Evolutionary conservation across 2,888 invertebrate species (phyloP), one percentile per base, ranked within the genome.

Genomic region (Dynastes hyllus): DNA sequence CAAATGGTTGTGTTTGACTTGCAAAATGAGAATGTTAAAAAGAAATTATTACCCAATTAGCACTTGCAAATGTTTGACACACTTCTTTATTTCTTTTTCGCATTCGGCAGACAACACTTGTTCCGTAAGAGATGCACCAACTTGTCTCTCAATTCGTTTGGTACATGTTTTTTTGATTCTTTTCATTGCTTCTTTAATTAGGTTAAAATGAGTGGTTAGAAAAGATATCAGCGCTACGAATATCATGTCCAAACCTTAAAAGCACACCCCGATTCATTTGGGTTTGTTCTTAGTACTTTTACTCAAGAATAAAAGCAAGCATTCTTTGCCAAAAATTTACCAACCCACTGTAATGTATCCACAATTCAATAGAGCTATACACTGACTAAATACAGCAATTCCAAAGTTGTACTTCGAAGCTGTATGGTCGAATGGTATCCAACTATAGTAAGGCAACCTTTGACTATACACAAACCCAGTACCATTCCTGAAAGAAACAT

Each of bases 331-430:
- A 0, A 50, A 67, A 50, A 50, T 27, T 61, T 70, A 71, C 79
- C 22, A 81, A 80, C 82, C 83, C 16, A 83, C 81, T 55, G 83
- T 82, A 66, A 83, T 82, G 32, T 81, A 78, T 22, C 82, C 82
- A 22, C 80, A 81, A 70, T 79, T 81, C 50, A 82, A 77, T 50
- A 82, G 78, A 4, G 82, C 80, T 55, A 81, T 76, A 53, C 80
- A 81, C 76, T 83, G 83, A 51, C 78, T 81, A 67, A 82, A 27
- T 53, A 83, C 79, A 8, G 83, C 83, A 8, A 78, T 22, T 22
- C 65, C 66, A 55, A 80, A 82, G 27, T 66, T 13, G n/a, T n/a
- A 65, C 71, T 80, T 81, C 55, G 82, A 80, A 6, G 78, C 77
- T 22, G 70, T 79, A 45, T 82, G 80, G 63, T 82, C 78, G 70